Evolutionary conservation across 2,888 invertebrate genomes (phyloP).

Genomic region (Hedychridium roseum): DNA sequence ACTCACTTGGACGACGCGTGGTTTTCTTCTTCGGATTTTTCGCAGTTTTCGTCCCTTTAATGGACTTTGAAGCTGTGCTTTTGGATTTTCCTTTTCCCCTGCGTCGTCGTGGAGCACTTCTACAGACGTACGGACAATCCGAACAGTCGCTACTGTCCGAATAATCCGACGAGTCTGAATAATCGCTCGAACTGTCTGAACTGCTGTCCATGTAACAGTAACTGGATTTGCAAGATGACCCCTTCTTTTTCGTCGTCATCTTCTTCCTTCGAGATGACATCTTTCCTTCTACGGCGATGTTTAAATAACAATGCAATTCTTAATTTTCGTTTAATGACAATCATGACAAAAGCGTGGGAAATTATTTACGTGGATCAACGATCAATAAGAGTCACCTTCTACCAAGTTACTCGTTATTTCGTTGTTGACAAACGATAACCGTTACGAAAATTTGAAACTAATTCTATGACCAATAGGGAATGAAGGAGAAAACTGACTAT

Average conservation of each 20-base stretch:
- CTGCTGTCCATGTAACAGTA: constrained; percentile 1
- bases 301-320: too few species aligned
- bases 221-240: constrained; percentile 10
- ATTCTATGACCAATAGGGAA: too few species aligned
- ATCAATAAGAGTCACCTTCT: too few species aligned
- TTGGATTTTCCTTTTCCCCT: constrained; percentile 11
- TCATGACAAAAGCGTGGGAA: too few species aligned
- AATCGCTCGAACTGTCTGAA: constrained; percentile 15
- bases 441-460: too few species aligned
- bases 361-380: too few species aligned
- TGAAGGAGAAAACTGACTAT: too few species aligned
- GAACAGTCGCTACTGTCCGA: constrained; percentile 9
- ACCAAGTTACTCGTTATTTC: too few species aligned
- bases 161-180: constrained; percentile 5
- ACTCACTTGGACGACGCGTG: constrained; percentile 23
- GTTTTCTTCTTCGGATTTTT: neutral
- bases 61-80: neutral
- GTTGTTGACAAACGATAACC: too few species aligned
- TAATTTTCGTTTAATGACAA: too few species aligned
- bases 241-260: constrained; percentile 4
- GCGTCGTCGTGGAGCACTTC: constrained; percentile 8
- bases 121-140: constrained; percentile 16
- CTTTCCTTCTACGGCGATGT: too few species aligned
- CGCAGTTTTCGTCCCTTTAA: neutral
- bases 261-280: constrained; percentile 4